Percentiles rank a stretch among this genome's conserved stretches.
Evolutionary conservation across 2,797 vertebrate species (phyloP).

Genomic region (Zalophus californianus): DNA sequence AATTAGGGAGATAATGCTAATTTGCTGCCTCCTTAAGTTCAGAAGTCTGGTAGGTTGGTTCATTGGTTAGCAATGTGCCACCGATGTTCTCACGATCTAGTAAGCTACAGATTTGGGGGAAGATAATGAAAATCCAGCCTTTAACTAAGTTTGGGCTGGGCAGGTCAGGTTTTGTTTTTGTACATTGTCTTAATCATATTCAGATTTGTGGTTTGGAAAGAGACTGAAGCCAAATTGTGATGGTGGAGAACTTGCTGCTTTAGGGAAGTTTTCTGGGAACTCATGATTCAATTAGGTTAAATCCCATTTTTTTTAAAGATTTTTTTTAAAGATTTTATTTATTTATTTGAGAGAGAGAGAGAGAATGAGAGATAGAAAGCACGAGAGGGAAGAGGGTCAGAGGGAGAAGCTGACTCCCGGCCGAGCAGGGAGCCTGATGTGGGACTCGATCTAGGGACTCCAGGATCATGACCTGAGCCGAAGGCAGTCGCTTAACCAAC

Average conservation of each 20-base stretch:
- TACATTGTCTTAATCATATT: constrained; percentile 23
- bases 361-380: too few species aligned
- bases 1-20: not conserved
- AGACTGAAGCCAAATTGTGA: not conserved
- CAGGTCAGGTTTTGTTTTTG: not conserved
- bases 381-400: too few species aligned
- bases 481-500: too few species aligned
- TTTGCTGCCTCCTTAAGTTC: not conserved
- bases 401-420: too few species aligned
- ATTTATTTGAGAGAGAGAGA: too few species aligned
- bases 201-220: constrained; percentile 43
- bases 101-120: not conserved
- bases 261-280: constrained; percentile 34
- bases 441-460: too few species aligned
- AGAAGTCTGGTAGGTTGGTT: not conserved
- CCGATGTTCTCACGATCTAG: not conserved
- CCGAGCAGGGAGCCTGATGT: too few species aligned
- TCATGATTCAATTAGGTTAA: constrained; percentile 29
- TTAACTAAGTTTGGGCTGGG: not conserved
- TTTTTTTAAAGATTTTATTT: too few species aligned
- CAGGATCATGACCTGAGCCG: not conserved
- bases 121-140: not conserved
- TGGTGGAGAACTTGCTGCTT: not conserved
- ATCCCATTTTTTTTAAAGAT: not conserved
- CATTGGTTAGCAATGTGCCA: not conserved